phyloP scores from a whole-genome alignment of 2,113 vertebrate genomes.

The Anguilla japonica region DNA sequence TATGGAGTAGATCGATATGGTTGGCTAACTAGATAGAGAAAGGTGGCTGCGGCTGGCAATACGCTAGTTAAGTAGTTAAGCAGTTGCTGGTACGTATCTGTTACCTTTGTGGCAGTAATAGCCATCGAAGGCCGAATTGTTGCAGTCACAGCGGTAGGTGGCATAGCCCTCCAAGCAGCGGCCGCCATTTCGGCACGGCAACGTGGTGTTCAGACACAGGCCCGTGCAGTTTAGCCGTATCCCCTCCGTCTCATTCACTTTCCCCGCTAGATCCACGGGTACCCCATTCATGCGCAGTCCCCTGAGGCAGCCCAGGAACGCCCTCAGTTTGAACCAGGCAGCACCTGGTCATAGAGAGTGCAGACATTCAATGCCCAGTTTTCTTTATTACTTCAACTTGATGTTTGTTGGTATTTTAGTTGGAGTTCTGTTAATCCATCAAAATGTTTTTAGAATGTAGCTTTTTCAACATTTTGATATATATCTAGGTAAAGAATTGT shows the following conservation, averaged over 20 bases:
- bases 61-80: not conserved
- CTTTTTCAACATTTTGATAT: no score
- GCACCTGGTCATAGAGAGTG: conserved; percentile 67
- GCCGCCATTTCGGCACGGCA: conserved; percentile 89
- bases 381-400: no score
- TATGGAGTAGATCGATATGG: no score
- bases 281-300: conserved; percentile 88
- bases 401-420: no score
- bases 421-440: no score
- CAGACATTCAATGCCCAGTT: not conserved
- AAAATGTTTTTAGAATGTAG: no score
- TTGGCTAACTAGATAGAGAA: not conserved
- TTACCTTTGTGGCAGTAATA: conserved; percentile 92
- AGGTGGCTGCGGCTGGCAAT: not conserved
- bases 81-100: conserved; percentile 17
- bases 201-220: conserved; percentile 79
- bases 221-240: conserved; percentile 90
- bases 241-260: conserved; percentile 84
- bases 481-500: no score
- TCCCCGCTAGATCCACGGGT: conserved; percentile 87
- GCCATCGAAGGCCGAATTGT: conserved; percentile 87
- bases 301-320: conserved; percentile 90
- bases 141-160: conserved; percentile 90
- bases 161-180: conserved; percentile 91
- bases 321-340: conserved; percentile 82